Base-by-base conservation (phyloP, 2,797 vertebrate genomes). In the Pseudotriccus pelzelni region DNA sequence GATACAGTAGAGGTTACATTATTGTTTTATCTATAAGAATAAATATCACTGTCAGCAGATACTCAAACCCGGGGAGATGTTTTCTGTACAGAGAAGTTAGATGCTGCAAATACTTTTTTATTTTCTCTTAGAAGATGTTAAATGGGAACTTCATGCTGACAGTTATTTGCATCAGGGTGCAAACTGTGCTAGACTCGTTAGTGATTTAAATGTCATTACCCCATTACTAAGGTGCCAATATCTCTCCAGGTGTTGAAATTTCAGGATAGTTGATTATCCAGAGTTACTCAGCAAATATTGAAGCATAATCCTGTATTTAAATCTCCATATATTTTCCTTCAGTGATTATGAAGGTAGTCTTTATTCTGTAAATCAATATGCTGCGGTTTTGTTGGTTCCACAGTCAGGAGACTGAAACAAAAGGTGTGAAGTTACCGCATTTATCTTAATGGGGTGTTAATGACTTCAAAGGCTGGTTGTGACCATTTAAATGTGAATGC, bases 381-480 rank as follows among this genome's bases (percentile, higher is more conserved):
- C 66, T 28, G 36, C 2, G 43, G 80, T 90, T 97, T 97, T 97
- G 67, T 93, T 87, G 55, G 88, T 95, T 97, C 74, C 63, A 58
- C 7, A 70, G 78, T 74, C 67, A 64, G 84, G 70, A 84, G 86
- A 70, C 64, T 87, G 93, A 96, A 97, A 97, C 93, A 97, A 97
- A 97, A 97, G 85, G 53, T 96, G 68, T 55, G 67, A 92, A 95
- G 88, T 97, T 96, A 95, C 87, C 49, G 90, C 85, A 93, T 98
- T 97, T 95, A 95, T 98, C 95, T 97, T 97, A 97, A 97, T 95
- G 79, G 95, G 72, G 93, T 96, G 87, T 92, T 98, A 98, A 97
- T 96, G 93, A 95, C 74, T 96, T 92, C 75, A 94, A 95, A 96
- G 84, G 53, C 89, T 95, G 82, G 60, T 91, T 96, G 91, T 92